Conservation (phyloP, 2,888 invertebrate species). For the Sarcophaga subvicina region DNA sequence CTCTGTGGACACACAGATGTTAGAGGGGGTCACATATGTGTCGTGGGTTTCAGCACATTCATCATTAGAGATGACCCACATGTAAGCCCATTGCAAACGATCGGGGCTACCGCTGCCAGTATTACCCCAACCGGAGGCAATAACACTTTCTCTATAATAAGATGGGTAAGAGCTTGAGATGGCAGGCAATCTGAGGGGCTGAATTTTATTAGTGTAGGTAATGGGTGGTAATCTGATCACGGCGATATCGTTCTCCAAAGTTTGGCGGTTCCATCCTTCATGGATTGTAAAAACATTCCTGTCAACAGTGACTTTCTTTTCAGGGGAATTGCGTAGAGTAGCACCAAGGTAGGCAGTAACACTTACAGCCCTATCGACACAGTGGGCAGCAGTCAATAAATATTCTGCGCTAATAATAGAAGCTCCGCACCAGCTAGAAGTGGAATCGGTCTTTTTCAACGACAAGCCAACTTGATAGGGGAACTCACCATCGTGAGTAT, state of each 20-base stretch:
- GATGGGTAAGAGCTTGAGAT: conserved; percentile 72
- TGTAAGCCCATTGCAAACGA: conserved; percentile 76
- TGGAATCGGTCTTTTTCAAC: conserved; percentile 70
- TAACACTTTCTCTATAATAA: conserved; percentile 76
- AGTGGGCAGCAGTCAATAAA: conserved; percentile 72
- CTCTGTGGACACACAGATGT: conserved; percentile 77
- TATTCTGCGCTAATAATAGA: conserved; percentile 66
- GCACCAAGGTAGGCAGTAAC: conserved; percentile 70
- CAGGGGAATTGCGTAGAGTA: too few species aligned
- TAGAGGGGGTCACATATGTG: conserved; percentile 38
- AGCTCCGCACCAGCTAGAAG: conserved; percentile 44
- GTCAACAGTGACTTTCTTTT: too few species aligned
- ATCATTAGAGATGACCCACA: conserved; percentile 76
- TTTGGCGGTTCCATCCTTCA: conserved; percentile 73
- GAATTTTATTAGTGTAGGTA: conserved; percentile 57
- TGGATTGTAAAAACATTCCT: conserved; percentile 78
- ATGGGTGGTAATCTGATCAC: conserved; percentile 73
- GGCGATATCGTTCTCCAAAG: conserved; percentile 76
- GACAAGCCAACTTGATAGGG: conserved; percentile 76
- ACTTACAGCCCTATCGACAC: conserved; percentile 42
- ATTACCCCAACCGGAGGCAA: conserved; percentile 79
- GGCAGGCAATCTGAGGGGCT: conserved; percentile 71
- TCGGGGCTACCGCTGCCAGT: conserved; percentile 68
- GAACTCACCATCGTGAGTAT: conserved; percentile 71
- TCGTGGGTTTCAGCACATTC: conserved; percentile 75